phyloP scores from a whole-genome alignment of 2,888 invertebrate species.

The Calameuta filiformis region DNA sequence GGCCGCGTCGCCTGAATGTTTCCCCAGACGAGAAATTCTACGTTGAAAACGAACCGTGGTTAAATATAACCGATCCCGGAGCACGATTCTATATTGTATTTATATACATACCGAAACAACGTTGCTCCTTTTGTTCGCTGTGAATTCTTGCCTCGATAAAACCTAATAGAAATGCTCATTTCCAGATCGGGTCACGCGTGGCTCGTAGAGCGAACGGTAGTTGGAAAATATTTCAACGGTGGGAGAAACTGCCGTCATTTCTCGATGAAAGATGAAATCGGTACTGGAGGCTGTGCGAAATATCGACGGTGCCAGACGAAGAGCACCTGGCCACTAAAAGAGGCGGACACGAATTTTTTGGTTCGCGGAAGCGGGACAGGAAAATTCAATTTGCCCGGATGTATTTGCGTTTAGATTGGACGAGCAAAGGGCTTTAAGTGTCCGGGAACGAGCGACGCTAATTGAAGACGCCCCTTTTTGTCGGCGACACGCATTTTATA shows the following conservation, averaged over 20 bases:
- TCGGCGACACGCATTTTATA: not conserved
- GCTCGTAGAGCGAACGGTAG: not conserved
- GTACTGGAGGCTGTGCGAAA: not conserved
- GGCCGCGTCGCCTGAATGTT: not conserved
- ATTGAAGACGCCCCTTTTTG: not conserved
- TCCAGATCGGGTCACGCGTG: not conserved
- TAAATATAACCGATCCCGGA: not conserved
- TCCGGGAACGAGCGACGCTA: not conserved
- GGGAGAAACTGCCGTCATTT: not conserved
- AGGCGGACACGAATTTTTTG: not conserved
- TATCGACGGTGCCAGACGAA: not conserved
- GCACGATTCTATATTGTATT: not conserved
- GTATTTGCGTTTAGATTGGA: not conserved
- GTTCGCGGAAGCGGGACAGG: not conserved
- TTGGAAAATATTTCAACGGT: not conserved
- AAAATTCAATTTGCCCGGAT: not conserved
- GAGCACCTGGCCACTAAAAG: not conserved
- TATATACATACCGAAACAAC: not conserved
- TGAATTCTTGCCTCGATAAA: not conserved
- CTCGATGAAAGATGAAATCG: not conserved
- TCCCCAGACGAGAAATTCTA: not conserved
- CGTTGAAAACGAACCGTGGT: not conserved
- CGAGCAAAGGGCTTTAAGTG: not conserved
- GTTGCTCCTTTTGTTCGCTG: not conserved
- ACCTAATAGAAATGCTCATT: not conserved